A percentile compares a stretch with the other conserved stretches of the same genome.
These are phyloP conservation scores for Xenopus laevis DNA, from an alignment of 2,113 vertebrate genomes.

Conservation along the genomic window DNA sequence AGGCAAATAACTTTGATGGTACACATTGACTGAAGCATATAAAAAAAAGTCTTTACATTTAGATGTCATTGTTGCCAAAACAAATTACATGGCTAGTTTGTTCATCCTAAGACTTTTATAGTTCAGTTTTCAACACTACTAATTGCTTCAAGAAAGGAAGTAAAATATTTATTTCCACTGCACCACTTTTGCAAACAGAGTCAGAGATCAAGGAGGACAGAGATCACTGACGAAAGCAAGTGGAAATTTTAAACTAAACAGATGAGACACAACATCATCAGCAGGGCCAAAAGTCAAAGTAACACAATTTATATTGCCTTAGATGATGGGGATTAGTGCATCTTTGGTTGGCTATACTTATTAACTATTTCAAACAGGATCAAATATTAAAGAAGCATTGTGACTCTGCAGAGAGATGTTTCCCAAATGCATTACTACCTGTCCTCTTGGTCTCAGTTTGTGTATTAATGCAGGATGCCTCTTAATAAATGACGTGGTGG, in stretches of 20 bases:
- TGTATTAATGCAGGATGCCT: too few relatives aligned
- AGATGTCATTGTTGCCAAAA: constrained; percentile 3
- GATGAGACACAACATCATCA: not conserved
- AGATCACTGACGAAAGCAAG: not conserved
- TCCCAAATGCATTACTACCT: too few relatives aligned
- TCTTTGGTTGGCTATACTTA: too few relatives aligned
- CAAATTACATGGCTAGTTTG: constrained; percentile 10
- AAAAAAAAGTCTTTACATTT: not conserved
- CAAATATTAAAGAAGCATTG: too few relatives aligned
- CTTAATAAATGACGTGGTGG: too few relatives aligned
- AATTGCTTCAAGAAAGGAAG: constrained; percentile 19
- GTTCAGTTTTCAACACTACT: constrained; percentile 19
- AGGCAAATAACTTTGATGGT: not conserved
- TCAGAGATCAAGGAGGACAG: constrained; percentile 9
- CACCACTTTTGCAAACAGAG: constrained; percentile 19
- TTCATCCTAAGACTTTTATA: not conserved
- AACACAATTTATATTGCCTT: constrained; percentile 2
- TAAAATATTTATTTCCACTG: constrained; percentile 20
- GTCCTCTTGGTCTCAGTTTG: too few relatives aligned
- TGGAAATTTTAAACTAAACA: constrained; percentile 18
- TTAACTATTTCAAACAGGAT: too few relatives aligned
- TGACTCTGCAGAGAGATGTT: too few relatives aligned
- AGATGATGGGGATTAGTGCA: not conserved
- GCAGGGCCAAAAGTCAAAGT: not conserved
- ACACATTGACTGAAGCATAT: not conserved